Conservation (phyloP, 2,888 invertebrate species). For the Rhodophaea formosa region DNA sequence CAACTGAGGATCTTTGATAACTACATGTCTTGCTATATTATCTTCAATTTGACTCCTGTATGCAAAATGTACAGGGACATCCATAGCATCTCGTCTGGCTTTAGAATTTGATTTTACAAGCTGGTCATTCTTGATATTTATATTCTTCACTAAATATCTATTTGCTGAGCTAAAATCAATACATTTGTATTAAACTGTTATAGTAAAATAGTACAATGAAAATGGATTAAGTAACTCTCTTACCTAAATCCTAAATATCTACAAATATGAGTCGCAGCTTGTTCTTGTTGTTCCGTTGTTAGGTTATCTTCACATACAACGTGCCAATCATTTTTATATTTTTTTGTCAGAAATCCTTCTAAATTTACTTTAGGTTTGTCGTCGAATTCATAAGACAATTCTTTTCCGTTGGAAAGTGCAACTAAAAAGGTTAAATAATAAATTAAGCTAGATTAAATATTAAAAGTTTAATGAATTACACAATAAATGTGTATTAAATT, state of each 20-base stretch:
- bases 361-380: slow-evolving; percentile 80
- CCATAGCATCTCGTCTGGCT: slow-evolving; percentile 42
- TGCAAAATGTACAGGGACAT: slow-evolving; percentile 54
- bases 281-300: slow-evolving; percentile 62
- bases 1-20: slow-evolving; percentile 61
- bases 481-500: no score
- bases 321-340: slow-evolving; percentile 83
- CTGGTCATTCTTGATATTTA: slow-evolving; percentile 57
- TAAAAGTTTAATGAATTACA: no score
- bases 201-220: no score
- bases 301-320: slow-evolving; percentile 82
- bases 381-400: slow-evolving; percentile 81
- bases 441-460: slow-evolving; percentile 1
- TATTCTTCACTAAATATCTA: slow-evolving; percentile 58
- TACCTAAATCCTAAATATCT: slow-evolving; percentile 85
- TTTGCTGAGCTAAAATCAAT: slow-evolving; percentile 60
- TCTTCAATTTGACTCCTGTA: slow-evolving; percentile 42
- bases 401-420: slow-evolving; percentile 84
- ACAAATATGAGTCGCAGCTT: slow-evolving; percentile 82
- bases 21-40: slow-evolving; percentile 39
- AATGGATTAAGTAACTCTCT: slow-evolving; percentile 19
- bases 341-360: slow-evolving; percentile 84
- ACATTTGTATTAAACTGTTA: neutral
- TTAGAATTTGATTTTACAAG: slow-evolving; percentile 33
- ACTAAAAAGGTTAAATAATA: slow-evolving; percentile 67